Conservation (phyloP, 1,140 invertebrate genomes). For the Heliconius nattereri region DNA sequence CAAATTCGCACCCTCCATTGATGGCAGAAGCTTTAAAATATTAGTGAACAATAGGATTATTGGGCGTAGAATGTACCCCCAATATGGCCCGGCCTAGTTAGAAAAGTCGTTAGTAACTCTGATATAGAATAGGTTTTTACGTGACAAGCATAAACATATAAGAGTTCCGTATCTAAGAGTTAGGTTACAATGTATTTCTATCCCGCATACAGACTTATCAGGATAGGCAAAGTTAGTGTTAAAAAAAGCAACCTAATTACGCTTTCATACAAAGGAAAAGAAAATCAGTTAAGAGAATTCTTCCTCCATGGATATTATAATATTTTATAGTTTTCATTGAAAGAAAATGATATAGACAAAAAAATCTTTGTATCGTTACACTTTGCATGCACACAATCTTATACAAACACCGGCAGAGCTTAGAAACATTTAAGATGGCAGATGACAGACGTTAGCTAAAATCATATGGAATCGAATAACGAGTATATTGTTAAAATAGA, state of each 20-base stretch:
- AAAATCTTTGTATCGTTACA: background rate
- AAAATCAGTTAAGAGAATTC: too few relatives aligned
- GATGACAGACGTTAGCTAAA: background rate
- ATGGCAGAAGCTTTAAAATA: background rate
- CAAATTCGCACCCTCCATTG: background rate
- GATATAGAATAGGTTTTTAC: background rate
- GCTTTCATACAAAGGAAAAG: too few relatives aligned
- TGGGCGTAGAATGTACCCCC: background rate
- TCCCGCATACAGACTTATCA: too few relatives aligned
- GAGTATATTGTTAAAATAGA: background rate
- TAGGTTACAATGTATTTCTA: too few relatives aligned
- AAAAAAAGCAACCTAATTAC: background rate
- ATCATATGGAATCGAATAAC: background rate
- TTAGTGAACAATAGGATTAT: slow-evolving; percentile 10
- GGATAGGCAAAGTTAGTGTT: background rate
- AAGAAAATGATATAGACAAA: background rate
- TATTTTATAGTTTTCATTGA: too few relatives aligned
- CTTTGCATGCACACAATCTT: background rate
- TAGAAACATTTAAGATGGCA: slow-evolving; percentile 1
- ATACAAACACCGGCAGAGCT: background rate
- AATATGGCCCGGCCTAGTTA: background rate
- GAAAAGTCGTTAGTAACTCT: background rate
- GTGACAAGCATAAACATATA: background rate
- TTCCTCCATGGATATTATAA: too few relatives aligned
- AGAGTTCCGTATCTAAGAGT: background rate